These are phyloP conservation scores for Bagarius yarrelli DNA, from an alignment of 2,113 vertebrate species.

Conservation along the genomic window DNA sequence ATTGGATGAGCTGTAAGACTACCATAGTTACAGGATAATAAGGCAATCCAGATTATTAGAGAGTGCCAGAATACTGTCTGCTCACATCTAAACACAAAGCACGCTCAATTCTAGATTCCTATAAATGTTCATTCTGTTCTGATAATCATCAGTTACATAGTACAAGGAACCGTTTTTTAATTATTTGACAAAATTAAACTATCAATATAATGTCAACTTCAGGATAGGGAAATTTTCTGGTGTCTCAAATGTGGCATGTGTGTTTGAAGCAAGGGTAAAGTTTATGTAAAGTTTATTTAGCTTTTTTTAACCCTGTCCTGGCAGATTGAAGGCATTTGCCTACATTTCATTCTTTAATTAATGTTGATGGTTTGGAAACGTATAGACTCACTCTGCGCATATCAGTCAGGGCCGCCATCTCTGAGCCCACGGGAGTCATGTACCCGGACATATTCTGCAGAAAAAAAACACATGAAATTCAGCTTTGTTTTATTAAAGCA, in stretches of 20 bases:
- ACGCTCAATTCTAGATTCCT: too few relatives aligned
- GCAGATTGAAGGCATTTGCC: neutral
- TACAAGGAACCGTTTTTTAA: too few relatives aligned
- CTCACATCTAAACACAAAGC: neutral
- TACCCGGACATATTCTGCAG: slow-evolving; percentile 83
- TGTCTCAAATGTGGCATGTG: neutral
- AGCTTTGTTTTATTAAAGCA: neutral
- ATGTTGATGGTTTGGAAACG: neutral
- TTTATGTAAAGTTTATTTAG: neutral
- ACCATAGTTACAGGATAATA: too few relatives aligned
- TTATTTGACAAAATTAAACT: too few relatives aligned
- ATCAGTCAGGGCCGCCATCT: slow-evolving; percentile 82
- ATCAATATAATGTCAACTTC: too few relatives aligned
- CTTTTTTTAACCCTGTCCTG: neutral
- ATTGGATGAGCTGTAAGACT: slow-evolving; percentile 3
- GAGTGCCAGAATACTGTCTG: neutral
- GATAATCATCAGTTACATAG: neutral
- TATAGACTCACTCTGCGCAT: slow-evolving; percentile 83
- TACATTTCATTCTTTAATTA: neutral
- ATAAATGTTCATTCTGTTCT: neutral
- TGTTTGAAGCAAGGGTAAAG: neutral
- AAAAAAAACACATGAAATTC: slow-evolving; percentile 32
- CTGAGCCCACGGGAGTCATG: slow-evolving; percentile 83
- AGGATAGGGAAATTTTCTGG: too few relatives aligned
- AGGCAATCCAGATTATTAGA: neutral